Evolutionary conservation across 2,888 invertebrate species (phyloP), one percentile per base, ranked within the genome.

Genomic region (Lysandra coridon): DNA sequence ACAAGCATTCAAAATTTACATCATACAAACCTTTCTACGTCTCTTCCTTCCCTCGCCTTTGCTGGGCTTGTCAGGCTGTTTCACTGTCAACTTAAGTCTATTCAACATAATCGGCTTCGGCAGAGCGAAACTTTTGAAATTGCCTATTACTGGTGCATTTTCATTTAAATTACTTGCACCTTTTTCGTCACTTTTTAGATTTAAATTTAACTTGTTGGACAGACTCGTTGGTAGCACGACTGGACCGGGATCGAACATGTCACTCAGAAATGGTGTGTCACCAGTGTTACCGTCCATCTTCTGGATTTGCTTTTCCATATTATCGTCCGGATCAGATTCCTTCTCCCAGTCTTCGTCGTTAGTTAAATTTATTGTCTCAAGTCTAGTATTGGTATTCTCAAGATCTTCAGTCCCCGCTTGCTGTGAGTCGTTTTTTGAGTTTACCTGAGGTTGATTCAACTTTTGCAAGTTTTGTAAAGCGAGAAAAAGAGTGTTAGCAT

Each of bases 91-190:
- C 88, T 93, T 95, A 82, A 94, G 88, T 83, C 93, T 90, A 87
- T 93, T 94, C 82, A 95, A 85, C 83, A 94, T 84, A 76, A 95
- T 91, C 30, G 95, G 95, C 87, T 95, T 95, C 12, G 95, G 95
- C 75, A 94, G 85, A 40, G 95, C 95, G 81, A 95, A 95, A 83
- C 95, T 95, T 89, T 94, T 95, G 84, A 95, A 95, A 84, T 90
- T 92, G 33, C 94, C 94, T 85, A 95, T 91, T 69, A 94, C 90
- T 40, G 91, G 89, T 2, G 89, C 88, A 81, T 89, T 90, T 81
- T 92, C 92, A 82, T 91, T 89, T 40, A 87, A 80, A 78, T 86
- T 84, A 5, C 85, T 74, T 78, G 83, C 83, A 78, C 86, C 84
- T n/a, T 87, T 87, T 37, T 88, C 88, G 57, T 85, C 81, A 73